phyloP scores from a whole-genome alignment of 2,797 vertebrate species.

The Dallia pectoralis region DNA sequence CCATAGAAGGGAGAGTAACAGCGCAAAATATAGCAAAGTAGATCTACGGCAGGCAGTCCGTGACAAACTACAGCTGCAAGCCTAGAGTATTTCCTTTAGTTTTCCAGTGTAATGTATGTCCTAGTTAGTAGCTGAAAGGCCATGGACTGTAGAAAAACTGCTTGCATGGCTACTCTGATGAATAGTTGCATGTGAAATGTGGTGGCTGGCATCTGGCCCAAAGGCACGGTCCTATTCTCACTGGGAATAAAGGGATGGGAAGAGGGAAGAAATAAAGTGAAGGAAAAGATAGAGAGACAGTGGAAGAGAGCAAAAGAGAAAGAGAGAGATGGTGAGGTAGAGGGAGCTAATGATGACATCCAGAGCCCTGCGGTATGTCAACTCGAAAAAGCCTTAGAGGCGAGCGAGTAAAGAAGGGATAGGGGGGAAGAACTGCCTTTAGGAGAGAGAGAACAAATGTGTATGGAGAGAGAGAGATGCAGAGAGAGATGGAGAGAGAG shows the following conservation, averaged over 20 bases:
- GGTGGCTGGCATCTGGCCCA: conserved; percentile 45
- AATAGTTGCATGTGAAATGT: conserved; percentile 50
- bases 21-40: conserved; percentile 35
- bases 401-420: not conserved
- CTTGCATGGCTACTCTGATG: conserved; percentile 47
- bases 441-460: not conserved
- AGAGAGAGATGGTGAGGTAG: not conserved
- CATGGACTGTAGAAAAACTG: conserved; percentile 39
- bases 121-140: conserved; percentile 51
- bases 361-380: conserved; percentile 7
- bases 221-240: conserved; percentile 52
- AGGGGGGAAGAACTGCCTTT: not conserved
- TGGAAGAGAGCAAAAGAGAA: not conserved
- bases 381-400: conserved; percentile 15
- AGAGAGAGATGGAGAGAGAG: no score
- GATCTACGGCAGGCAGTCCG: conserved; percentile 45
- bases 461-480: not conserved
- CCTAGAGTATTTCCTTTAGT: conserved; percentile 26
- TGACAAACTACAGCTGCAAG: conserved; percentile 44
- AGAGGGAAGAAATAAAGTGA: conserved; percentile 9
- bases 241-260: conserved; percentile 16
- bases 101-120: conserved; percentile 36
- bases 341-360: conserved; percentile 12
- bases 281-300: not conserved
- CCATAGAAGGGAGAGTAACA: conserved; percentile 46